These are phyloP conservation scores for Eidolon helvum DNA, from an alignment of 2,113 vertebrate genomes.

Conservation along the genomic window DNA sequence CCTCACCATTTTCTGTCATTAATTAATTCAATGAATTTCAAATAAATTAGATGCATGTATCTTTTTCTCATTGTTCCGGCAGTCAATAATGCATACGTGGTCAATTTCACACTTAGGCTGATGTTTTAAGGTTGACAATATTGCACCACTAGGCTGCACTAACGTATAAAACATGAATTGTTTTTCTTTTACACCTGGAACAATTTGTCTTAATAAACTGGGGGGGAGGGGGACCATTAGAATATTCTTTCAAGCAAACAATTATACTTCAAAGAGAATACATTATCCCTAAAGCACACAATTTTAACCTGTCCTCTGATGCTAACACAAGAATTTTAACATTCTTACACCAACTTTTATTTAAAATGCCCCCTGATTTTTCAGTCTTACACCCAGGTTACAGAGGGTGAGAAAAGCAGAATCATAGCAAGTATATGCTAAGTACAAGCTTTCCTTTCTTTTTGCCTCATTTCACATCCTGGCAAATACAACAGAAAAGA, in stretches of 20 bases:
- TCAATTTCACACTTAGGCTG: slow-evolving; percentile 52
- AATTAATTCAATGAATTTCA: slow-evolving; percentile 60
- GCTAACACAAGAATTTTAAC: background rate
- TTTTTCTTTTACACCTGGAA: slow-evolving; percentile 70
- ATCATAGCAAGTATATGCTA: slow-evolving; percentile 31
- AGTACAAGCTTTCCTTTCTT: slow-evolving; percentile 39
- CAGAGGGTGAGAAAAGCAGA: slow-evolving; percentile 43
- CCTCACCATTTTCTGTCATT: background rate
- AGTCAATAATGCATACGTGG: background rate
- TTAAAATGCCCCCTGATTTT: slow-evolving; percentile 42
- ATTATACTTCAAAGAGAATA: slow-evolving; percentile 61
- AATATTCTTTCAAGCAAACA: slow-evolving; percentile 68
- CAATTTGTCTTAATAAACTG: slow-evolving; percentile 57
- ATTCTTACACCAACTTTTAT: slow-evolving; percentile 53
- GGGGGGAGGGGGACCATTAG: background rate
- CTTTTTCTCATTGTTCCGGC: background rate
- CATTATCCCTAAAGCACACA: slow-evolving; percentile 36
- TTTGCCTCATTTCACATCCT: slow-evolving; percentile 50
- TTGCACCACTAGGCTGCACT: slow-evolving; percentile 85
- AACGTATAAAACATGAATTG: slow-evolving; percentile 72
- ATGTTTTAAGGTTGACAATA: slow-evolving; percentile 70
- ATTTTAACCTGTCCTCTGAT: slow-evolving; percentile 43
- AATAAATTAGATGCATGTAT: slow-evolving; percentile 26
- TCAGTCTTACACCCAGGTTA: background rate
- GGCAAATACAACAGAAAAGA: slow-evolving; percentile 63